A percentile compares a stretch with the other conserved stretches of the same genome.
Conservation (phyloP, 1,140 invertebrate species). For the Lordiphosa collinella region DNA sequence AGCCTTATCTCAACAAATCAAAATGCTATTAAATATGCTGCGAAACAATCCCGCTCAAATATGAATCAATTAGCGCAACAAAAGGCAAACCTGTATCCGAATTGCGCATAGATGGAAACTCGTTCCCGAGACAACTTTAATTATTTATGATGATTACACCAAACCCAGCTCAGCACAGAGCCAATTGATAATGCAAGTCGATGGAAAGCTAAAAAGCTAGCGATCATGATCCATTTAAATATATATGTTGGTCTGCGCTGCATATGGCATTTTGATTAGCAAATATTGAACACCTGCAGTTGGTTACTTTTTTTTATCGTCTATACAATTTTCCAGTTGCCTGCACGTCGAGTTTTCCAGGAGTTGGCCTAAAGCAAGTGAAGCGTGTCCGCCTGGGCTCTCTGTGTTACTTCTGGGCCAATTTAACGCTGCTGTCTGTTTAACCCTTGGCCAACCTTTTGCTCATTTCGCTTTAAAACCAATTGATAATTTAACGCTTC, state of each 20-base stretch:
- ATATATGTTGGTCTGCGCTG: slow-evolving; percentile 13
- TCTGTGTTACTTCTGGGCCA: slow-evolving; percentile 47
- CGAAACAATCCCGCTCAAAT: slow-evolving; percentile 54
- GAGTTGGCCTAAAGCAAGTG: slow-evolving; percentile 45
- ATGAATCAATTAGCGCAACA: slow-evolving; percentile 74
- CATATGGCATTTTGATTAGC: slow-evolving; percentile 19
- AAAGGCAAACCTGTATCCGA: slow-evolving; percentile 66
- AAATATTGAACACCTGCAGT: slow-evolving; percentile 48
- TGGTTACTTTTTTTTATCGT: slow-evolving; percentile 21
- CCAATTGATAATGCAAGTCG: slow-evolving; percentile 72
- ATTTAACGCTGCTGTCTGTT: slow-evolving; percentile 59
- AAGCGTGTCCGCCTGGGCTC: slow-evolving; percentile 60
- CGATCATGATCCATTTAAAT: slow-evolving; percentile 44
- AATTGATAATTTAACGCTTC: slow-evolving; percentile 77
- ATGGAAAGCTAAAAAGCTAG: slow-evolving; percentile 48
- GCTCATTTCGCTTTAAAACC: slow-evolving; percentile 44
- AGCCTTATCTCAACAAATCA: slow-evolving; percentile 37
- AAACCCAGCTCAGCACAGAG: slow-evolving; percentile 21
- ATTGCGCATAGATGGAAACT: slow-evolving; percentile 52
- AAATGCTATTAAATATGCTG: slow-evolving; percentile 47
- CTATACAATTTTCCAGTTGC: slow-evolving; percentile 71
- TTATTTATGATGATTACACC: slow-evolving; percentile 58
- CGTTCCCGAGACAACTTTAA: slow-evolving; percentile 68
- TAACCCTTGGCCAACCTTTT: slow-evolving; percentile 29
- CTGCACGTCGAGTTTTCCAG: slow-evolving; percentile 45